Base-by-base conservation (phyloP, 1,140 invertebrate genomes). In the Ips typographus region DNA sequence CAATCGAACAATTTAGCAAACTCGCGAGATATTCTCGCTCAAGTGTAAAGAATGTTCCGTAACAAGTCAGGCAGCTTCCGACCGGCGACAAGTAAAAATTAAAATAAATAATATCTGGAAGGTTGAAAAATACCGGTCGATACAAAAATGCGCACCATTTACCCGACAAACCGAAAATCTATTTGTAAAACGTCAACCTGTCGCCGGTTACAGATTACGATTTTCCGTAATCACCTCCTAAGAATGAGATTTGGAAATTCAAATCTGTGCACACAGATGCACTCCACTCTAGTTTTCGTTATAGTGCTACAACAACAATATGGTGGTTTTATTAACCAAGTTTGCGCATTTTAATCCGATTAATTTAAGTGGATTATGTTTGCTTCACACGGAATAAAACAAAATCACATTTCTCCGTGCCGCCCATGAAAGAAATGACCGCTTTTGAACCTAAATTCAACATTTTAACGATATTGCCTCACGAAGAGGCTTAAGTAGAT, bases 81-180 rank as follows among this genome's bases (percentile, higher is more conserved):
- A 22, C 22, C 7, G 44, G 44, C 44, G 44, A 49, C 44, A 49
- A 49, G 44, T 49, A 49, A 49, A 49, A 49, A 49, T 49, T 49
- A 49, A 49, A 49, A 49, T 49, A 49, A 22, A 49, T 49, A 49
- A 49, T 22, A 49, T 8, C 44, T 49, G 7, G 44, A 49, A 49
- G 6, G 44, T 49, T 49, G 44, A 49, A 49, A 49, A 8, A 49
- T 49, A 6, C 7, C 6, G 7, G 7, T 49, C 44, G 44, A 49
- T 49, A 22, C 44, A 49, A 49, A 49, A 49, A 49, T 49, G 44
- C 44, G 22, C 44, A 49, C 44, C 7, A 49, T 49, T 49, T 49
- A 49, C 44, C 44, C 6, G 22, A 6, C 7, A 49, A 49, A 6
- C 44, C 6, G 22, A 49, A 49, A 49, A 49, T 49, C 44, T 49